Conservation (phyloP, 1,140 invertebrate species). For the Coenobita brevimanus region DNA sequence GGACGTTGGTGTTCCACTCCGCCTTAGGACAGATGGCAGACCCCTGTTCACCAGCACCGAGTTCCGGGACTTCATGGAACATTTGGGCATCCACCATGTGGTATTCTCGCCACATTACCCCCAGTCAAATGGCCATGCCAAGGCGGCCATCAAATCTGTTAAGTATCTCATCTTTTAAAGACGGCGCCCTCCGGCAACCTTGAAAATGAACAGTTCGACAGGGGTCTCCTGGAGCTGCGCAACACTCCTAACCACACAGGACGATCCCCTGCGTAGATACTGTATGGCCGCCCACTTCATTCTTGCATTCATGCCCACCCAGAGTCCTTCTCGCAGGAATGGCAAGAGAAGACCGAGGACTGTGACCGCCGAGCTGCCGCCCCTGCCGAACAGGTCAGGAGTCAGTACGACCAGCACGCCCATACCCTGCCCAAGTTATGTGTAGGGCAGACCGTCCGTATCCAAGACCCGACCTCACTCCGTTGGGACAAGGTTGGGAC, state of each 20-base stretch:
- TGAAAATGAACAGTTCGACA: neutral
- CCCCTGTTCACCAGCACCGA: neutral
- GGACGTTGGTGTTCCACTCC: slow-evolving; percentile 5
- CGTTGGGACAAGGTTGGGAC: neutral
- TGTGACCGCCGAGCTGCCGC: neutral
- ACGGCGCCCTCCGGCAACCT: neutral
- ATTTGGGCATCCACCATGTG: neutral
- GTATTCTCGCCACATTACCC: too few species aligned
- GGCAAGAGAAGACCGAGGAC: slow-evolving; percentile 11
- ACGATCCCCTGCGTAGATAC: neutral
- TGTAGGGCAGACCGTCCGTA: neutral
- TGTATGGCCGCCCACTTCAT: neutral
- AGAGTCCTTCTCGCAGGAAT: neutral
- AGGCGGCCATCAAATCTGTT: neutral
- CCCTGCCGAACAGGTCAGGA: neutral
- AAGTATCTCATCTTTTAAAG: neutral
- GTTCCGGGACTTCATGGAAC: slow-evolving; percentile 5
- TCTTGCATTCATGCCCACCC: slow-evolving; percentile 20
- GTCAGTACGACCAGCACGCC: neutral
- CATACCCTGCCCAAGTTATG: neutral
- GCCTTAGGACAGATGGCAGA: neutral
- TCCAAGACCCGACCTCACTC: neutral
- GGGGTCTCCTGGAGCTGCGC: neutral
- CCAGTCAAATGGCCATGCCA: too few species aligned
- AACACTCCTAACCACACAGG: neutral